phyloP scores from a whole-genome alignment of 2,113 vertebrate species.

The Oreotrochilus melanogaster region DNA sequence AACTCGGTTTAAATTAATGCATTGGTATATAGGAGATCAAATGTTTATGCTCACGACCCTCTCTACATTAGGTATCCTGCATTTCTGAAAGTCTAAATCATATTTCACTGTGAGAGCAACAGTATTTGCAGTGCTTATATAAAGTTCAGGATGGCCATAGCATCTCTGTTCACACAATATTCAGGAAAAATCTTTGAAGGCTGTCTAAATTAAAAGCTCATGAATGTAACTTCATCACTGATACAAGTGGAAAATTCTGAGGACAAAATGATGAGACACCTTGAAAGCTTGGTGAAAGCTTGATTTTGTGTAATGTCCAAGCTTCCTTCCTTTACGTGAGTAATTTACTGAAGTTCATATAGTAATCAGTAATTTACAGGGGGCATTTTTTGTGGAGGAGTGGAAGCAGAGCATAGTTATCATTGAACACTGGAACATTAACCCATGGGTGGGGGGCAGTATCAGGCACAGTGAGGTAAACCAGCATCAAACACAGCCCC shows the following conservation, averaged over 20 bases:
- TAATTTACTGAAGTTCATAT: background rate
- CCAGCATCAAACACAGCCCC: background rate
- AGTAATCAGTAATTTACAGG: background rate
- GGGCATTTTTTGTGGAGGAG: background rate
- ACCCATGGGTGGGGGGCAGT: fast-evolving
- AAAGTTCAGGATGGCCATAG: background rate
- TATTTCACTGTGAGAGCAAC: background rate
- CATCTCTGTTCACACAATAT: background rate
- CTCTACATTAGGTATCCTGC: background rate
- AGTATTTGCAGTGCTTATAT: background rate
- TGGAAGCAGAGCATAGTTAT: background rate
- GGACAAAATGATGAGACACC: background rate
- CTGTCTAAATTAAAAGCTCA: background rate
- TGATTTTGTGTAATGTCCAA: background rate
- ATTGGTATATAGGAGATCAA: background rate
- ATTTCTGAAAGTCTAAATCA: background rate
- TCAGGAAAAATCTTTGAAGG: background rate
- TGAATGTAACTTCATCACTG: background rate
- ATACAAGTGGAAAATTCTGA: background rate
- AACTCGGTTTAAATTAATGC: background rate
- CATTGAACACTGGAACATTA: background rate
- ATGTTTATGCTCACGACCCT: background rate
- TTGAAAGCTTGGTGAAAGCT: background rate
- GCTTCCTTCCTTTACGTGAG: background rate
- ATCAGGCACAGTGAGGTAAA: background rate